Conservation (phyloP, 2,113 vertebrate species). For the Telmatochromis brichardi region DNA sequence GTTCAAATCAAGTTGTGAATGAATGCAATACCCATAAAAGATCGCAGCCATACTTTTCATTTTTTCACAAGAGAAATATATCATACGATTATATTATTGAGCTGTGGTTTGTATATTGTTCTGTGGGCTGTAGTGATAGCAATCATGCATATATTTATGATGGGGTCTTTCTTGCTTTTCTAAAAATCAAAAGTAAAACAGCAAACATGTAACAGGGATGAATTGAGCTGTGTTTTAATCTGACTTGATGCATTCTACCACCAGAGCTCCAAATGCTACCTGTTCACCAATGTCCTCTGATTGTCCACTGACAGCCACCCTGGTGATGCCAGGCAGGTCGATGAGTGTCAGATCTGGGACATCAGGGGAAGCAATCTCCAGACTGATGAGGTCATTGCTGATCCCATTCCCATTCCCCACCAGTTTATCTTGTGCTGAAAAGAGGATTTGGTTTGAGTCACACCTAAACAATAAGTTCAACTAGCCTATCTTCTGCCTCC, state of each 20-base stretch:
- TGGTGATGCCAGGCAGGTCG: slow-evolving; percentile 86
- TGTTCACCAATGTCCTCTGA: slow-evolving; percentile 77
- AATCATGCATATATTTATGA: neutral
- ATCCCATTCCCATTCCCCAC: slow-evolving; percentile 72
- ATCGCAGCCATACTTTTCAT: neutral
- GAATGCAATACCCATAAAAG: neutral
- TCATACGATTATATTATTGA: neutral
- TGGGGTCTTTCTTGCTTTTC: neutral
- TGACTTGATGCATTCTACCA: neutral
- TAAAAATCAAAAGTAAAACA: neutral
- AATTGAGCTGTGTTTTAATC: neutral
- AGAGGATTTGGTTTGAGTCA: neutral
- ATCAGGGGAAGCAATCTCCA: slow-evolving; percentile 74
- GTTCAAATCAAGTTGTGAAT: neutral
- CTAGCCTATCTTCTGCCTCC: neutral
- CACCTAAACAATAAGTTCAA: neutral
- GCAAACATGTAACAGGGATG: neutral
- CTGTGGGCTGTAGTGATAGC: neutral
- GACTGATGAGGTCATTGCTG: slow-evolving; percentile 76
- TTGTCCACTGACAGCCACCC: slow-evolving; percentile 81
- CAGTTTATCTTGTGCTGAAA: slow-evolving; percentile 74
- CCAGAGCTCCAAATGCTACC: slow-evolving; percentile 51
- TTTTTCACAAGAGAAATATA: neutral
- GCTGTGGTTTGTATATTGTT: neutral
- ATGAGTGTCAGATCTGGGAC: slow-evolving; percentile 89